Evolutionary conservation across 2,888 invertebrate species (phyloP), one percentile per base, ranked within the genome.

Genomic region (Cerastis leucographa): DNA sequence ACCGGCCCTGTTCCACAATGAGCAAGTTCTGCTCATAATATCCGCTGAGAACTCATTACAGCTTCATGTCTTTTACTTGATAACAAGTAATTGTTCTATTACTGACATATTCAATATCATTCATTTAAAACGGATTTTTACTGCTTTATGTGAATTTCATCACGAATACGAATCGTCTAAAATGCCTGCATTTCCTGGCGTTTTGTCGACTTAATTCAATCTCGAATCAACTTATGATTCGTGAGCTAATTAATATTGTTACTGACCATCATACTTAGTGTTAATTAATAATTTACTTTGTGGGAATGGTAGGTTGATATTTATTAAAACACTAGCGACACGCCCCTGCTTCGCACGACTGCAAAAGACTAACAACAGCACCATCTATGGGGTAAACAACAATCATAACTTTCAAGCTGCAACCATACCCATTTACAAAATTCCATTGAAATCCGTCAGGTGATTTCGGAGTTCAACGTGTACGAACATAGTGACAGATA

Each of bases 21-120:
- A 51, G 25, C 5, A 25, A 73, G 59, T 71, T 74, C 51, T 68
- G 51, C 12, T 22, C 62, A 64, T 70, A 79, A 71, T 79, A 79
- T 64, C 51, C 84, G 70, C 22, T 74, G 25, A 71, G 35, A 81
- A 73, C 70, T 84, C 65, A 83, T 81, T 69, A 78, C 71, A 68
- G 67, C 59, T 83, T 54, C 64, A 70, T 46, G 14, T 71, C 56
- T 66, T 22, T 56, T 64, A 49, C 49, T 71, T 29, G 11, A 71
- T 71, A n/a, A n/a, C n/a, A n/a, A n/a, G n/a, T n/a, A 68, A 64
- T 71, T 67, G 22, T 56, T 76, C 61, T n/a, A n/a, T n/a, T n/a
- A n/a, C n/a, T n/a, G n/a, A n/a, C n/a, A n/a, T 51, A 69, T 74
- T 80, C 25, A 64, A 51, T 42, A 59, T 35, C 1, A 22, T 64